These are phyloP conservation scores for Drosophila ironensis DNA, from an alignment of 1,140 invertebrate species.

Conservation along the genomic window DNA sequence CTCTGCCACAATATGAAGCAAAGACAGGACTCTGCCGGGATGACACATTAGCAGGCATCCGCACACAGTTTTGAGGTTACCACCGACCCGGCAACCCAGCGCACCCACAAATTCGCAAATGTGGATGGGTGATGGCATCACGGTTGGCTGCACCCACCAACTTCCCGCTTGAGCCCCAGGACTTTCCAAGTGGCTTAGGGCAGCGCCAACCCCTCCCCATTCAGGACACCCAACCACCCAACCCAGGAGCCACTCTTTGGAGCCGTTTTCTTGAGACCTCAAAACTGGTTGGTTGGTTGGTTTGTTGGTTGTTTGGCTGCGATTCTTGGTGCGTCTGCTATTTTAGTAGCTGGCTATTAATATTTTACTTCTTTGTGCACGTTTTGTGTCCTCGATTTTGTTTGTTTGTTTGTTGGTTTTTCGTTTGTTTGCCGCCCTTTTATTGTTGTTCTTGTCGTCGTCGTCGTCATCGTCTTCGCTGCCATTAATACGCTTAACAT, in stretches of 20 bases:
- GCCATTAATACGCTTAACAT: conserved; percentile 76
- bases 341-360: conserved; percentile 77
- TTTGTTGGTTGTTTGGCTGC: conserved; percentile 43
- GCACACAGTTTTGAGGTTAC: conserved; percentile 60
- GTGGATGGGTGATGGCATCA: conserved; percentile 19
- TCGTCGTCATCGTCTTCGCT: conserved; percentile 28
- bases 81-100: conserved; percentile 7
- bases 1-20: background rate
- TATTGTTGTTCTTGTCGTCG: conserved; percentile 30
- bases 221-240: background rate
- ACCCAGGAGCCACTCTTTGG: background rate
- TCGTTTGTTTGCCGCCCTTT: conserved; percentile 48
- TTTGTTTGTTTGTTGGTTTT: conserved; percentile 41
- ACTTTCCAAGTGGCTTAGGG: conserved; percentile 29
- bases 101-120: conserved; percentile 14
- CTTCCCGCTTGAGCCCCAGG: conserved; percentile 43
- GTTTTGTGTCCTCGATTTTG: conserved; percentile 43
- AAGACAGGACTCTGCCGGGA: conserved; percentile 10
- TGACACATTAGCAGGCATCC: conserved; percentile 50
- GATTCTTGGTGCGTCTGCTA: conserved; percentile 44
- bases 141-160: conserved; percentile 42
- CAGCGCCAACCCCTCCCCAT: background rate
- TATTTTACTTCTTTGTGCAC: conserved; percentile 61
- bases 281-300: conserved; percentile 30
- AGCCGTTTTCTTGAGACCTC: conserved; percentile 8